phyloP scores from a whole-genome alignment of 2,113 vertebrate genomes.

The Melanotaenia duboulayi region DNA sequence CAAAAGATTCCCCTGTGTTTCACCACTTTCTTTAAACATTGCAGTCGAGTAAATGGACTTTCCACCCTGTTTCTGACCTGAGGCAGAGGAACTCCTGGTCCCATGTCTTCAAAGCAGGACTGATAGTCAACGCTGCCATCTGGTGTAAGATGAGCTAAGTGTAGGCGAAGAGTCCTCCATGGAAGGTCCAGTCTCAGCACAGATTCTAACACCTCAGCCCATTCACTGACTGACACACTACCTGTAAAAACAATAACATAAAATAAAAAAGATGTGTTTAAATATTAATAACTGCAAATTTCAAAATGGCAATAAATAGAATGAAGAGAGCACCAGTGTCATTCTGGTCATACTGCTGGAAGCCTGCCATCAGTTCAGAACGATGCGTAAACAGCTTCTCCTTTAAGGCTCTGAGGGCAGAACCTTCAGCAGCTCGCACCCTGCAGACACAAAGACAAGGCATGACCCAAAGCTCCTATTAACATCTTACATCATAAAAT shows the following conservation, averaged over 20 bases:
- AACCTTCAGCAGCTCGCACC: slow-evolving; percentile 87
- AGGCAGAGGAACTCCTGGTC: slow-evolving; percentile 82
- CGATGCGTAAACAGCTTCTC: slow-evolving; percentile 91
- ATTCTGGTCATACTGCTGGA: slow-evolving; percentile 83
- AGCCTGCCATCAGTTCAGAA: slow-evolving; percentile 86
- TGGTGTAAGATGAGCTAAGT: slow-evolving; percentile 76
- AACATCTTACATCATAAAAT: neutral
- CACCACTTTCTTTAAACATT: neutral
- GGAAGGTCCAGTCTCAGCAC: slow-evolving; percentile 90
- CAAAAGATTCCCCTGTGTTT: too few relatives aligned
- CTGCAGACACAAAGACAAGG: slow-evolving; percentile 73
- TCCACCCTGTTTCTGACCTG: slow-evolving; percentile 75
- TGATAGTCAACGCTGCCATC: slow-evolving; percentile 88
- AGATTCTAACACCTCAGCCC: slow-evolving; percentile 88
- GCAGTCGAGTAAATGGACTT: neutral
- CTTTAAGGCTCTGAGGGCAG: slow-evolving; percentile 88
- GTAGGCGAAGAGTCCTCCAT: slow-evolving; percentile 89
- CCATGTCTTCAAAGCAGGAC: slow-evolving; percentile 90
- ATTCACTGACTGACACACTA: slow-evolving; percentile 85
- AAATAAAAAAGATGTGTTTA: neutral
- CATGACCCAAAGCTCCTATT: neutral
- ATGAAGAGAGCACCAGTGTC: slow-evolving; percentile 80
- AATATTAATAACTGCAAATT: neutral
- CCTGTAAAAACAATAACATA: slow-evolving; percentile 82
- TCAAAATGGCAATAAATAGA: neutral